Percentiles rank a stretch among this genome's conserved stretches.
Conservation (phyloP, 1,140 invertebrate genomes). For the Lucilia cuprina region DNA sequence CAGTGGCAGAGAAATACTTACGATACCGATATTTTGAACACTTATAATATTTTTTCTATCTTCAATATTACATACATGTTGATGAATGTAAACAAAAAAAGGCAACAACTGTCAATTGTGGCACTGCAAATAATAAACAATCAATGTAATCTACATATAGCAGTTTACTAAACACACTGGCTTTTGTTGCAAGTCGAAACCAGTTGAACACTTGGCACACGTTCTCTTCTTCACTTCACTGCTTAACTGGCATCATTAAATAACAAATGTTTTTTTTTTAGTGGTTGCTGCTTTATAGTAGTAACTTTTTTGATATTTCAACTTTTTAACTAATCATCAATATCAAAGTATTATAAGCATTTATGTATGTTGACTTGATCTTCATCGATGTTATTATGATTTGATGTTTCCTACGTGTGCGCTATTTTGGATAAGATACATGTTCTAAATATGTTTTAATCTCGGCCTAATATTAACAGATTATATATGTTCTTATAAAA, state of each 20-base stretch:
- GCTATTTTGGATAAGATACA: neutral
- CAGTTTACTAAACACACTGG: neutral
- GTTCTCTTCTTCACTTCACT: conserved; percentile 15
- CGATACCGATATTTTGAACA: too few species aligned
- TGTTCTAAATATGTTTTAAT: too few species aligned
- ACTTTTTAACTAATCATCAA: conserved; percentile 7
- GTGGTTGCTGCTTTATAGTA: neutral
- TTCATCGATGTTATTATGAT: neutral
- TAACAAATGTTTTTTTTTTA: neutral
- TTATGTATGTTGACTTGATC: conserved; percentile 10
- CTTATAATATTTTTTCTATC: too few species aligned
- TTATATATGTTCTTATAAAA: too few species aligned
- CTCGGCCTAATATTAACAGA: too few species aligned
- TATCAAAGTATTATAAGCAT: neutral
- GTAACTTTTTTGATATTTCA: neutral
- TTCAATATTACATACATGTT: too few species aligned
- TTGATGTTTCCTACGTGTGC: neutral
- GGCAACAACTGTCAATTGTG: neutral
- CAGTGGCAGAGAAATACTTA: neutral
- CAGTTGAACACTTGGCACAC: conserved; percentile 38
- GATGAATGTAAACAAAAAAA: neutral
- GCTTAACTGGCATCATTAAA: neutral
- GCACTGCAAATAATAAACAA: neutral
- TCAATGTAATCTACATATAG: neutral
- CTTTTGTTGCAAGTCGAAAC: conserved; percentile 16